These are phyloP conservation scores for Molossus alvarezi DNA, from an alignment of 2,797 vertebrate genomes.

Conservation along the genomic window DNA sequence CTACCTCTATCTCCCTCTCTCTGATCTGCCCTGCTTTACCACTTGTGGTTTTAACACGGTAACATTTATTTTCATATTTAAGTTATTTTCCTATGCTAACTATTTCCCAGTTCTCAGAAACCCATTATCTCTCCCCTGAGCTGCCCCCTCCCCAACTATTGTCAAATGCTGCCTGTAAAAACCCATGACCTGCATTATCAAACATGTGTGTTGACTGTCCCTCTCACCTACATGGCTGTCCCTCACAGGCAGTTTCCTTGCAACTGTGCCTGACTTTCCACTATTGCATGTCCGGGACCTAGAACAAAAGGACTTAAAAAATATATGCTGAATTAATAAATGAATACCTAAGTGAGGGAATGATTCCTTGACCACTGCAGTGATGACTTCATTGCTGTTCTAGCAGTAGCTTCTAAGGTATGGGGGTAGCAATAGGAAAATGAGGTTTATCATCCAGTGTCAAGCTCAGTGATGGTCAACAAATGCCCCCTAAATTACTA, in stretches of 20 bases:
- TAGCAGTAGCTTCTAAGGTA: background rate
- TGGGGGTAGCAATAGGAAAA: background rate
- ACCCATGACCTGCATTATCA: background rate
- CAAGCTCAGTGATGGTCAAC: background rate
- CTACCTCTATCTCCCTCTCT: background rate
- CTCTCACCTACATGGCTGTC: background rate
- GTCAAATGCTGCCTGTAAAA: background rate
- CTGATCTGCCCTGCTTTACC: background rate
- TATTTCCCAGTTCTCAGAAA: background rate
- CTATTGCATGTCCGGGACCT: background rate
- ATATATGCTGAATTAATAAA: background rate
- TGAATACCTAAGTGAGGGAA: conserved; percentile 24
- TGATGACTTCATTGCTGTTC: background rate
- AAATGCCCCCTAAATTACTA: background rate
- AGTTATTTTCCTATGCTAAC: background rate
- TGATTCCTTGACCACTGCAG: background rate
- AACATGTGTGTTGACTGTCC: background rate
- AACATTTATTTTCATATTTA: conserved; percentile 27
- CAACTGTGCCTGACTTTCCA: conserved; percentile 16
- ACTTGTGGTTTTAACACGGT: background rate
- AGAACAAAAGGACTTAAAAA: conserved; percentile 28
- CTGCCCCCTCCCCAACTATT: background rate
- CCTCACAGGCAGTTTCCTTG: background rate
- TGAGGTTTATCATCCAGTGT: background rate
- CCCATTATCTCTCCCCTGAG: background rate